These are phyloP conservation scores for Phalacrocorax aristotelis DNA, from an alignment of 2,113 vertebrate species.

Conservation along the genomic window DNA sequence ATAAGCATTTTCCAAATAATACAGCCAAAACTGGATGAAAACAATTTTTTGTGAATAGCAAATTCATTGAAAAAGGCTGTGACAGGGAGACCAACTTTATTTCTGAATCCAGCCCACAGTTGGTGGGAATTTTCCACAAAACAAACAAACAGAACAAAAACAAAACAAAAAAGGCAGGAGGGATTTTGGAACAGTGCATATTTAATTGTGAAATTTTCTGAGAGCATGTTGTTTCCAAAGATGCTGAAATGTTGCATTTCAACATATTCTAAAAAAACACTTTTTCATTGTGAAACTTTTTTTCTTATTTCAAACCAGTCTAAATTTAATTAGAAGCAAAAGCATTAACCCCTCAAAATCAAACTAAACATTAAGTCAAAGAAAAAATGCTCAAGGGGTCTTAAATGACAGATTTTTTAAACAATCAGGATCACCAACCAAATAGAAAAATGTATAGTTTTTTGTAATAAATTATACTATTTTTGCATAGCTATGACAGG, in stretches of 20 bases:
- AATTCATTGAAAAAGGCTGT: conserved; percentile 55
- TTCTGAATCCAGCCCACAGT: conserved; percentile 11
- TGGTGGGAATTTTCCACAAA: conserved; percentile 40
- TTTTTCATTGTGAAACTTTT: conserved; percentile 31
- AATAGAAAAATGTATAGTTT: neutral
- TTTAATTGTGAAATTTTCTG: conserved; percentile 61
- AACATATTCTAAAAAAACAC: conserved; percentile 27
- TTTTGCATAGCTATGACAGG: neutral
- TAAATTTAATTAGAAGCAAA: conserved; percentile 19
- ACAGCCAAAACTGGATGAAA: neutral
- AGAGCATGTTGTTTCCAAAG: conserved; percentile 29
- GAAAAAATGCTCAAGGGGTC: neutral
- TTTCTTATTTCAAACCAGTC: neutral
- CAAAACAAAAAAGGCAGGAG: conserved; percentile 30
- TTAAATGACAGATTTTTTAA: neutral
- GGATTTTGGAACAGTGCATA: conserved; percentile 2
- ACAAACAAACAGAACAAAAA: conserved; percentile 22
- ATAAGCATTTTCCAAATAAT: neutral
- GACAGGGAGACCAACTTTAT: neutral
- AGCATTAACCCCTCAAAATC: neutral
- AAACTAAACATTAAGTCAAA: neutral
- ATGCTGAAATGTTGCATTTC: conserved; percentile 53
- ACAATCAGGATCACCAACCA: neutral
- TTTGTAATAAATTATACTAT: neutral
- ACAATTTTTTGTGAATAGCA: conserved; percentile 14